Base-by-base conservation (phyloP, 2,888 invertebrate species). In the Papilio protenor region DNA sequence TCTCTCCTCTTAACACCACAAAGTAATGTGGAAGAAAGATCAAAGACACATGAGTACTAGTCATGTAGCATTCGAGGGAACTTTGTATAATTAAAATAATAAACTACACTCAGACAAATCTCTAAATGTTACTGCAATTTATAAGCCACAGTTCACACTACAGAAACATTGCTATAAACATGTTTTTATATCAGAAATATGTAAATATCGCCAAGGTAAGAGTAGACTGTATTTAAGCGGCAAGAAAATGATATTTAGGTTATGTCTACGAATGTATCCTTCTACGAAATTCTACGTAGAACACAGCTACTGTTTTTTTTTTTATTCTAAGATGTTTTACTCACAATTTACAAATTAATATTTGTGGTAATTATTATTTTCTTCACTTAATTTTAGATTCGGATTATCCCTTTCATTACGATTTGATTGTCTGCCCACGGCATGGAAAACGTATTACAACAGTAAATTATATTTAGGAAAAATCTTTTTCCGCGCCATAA, bases 1-100 rank as follows among this genome's bases (percentile, higher is more conserved):
- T 73, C 66, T 64, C 66, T 52, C 49, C 72, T 52, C 72, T 71
- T 61, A 61, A 40, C 52, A n/a, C 59, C 55, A 73, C 57, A 59
- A 27, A 33, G 27, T n/a, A 23, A 55, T 71, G 16, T 71, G 6
- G 23, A 21, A 70, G 21, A 70, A 14, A 70, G 27, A 52, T 71
- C 52, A 71, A 52, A 49, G 71, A 52, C 49, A 45, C n/a, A 5
- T 3, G 16, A 40, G 40, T 18, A 40, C n/a, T n/a, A 10, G 2
- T 66, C 10, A 11, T 66, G 66, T 16, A 33, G 12, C 40, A 40
- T 27, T 27, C 40, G 16, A 66, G 66, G n/a, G 66, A 66, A 66
- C 18, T 66, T 40, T 40, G 23, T 40, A 40, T 40, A 66, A 66
- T 66, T 66, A n/a, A 66, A 66, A n/a, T 66, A 66, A 66, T 11